Evolutionary conservation across 2,888 invertebrate species (phyloP).

Genomic region (Oscheius onirici): DNA sequence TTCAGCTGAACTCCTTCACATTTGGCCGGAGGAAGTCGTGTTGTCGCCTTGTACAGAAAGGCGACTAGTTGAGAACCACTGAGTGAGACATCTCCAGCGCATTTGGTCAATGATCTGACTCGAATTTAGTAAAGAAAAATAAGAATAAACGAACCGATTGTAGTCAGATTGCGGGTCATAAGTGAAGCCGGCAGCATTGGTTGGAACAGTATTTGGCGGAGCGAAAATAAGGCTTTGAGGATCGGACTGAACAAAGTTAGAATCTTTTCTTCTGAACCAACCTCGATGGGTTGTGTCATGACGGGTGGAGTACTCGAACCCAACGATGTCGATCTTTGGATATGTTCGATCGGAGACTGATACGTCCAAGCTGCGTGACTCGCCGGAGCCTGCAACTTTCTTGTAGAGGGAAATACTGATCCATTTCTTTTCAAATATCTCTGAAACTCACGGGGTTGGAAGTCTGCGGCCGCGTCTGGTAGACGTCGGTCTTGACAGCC

Average conservation of each 20-base stretch:
- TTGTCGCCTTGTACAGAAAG: conserved; percentile 59
- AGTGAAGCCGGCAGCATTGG: conserved; percentile 6
- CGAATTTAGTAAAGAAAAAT: neutral
- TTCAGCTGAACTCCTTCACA: conserved; percentile 61
- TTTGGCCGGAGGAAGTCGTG: conserved; percentile 49
- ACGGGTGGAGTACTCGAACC: neutral
- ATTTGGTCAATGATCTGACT: conserved; percentile 55
- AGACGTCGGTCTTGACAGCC: conserved; percentile 3
- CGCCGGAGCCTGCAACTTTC: neutral
- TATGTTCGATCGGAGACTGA: neutral
- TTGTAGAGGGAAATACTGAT: too few species aligned
- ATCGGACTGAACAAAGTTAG: conserved; percentile 5
- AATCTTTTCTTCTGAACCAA: neutral
- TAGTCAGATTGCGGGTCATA: neutral
- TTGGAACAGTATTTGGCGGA: conserved; percentile 49
- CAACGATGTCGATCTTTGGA: neutral
- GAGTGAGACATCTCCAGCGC: conserved; percentile 61
- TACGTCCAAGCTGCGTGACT: neutral
- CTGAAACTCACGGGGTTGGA: neutral
- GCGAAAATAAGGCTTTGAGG: conserved; percentile 44
- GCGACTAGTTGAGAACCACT: conserved; percentile 53
- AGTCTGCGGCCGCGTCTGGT: conserved; percentile 1
- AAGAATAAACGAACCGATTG: conserved; percentile 1
- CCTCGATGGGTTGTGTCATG: conserved; percentile 12
- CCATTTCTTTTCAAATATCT: neutral